These are phyloP conservation scores for Zaprionus inermis DNA, from an alignment of 1,140 invertebrate genomes.

Conservation along the genomic window DNA sequence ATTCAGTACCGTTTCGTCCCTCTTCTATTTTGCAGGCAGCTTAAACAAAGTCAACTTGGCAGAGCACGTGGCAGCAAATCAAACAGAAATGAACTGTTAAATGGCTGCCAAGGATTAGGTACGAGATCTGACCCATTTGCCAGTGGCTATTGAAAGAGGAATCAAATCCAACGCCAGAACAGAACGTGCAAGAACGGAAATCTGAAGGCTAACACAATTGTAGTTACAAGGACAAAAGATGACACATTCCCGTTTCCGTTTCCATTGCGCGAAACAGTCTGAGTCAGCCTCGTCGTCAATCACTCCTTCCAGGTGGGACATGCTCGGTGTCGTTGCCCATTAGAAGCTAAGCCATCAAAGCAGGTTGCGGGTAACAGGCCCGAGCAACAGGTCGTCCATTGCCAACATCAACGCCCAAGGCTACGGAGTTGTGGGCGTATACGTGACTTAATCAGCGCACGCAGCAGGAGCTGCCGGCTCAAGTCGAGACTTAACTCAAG, in stretches of 20 bases:
- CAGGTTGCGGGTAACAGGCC: conserved; percentile 11
- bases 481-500: conserved; percentile 18
- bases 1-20: conserved; percentile 7
- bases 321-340: conserved; percentile 41
- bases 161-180: conserved; percentile 21
- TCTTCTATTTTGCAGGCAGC: conserved; percentile 39
- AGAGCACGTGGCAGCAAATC: conserved; percentile 33
- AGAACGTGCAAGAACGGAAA: conserved; percentile 58
- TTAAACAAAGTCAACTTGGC: conserved; percentile 12
- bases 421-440: conserved; percentile 54
- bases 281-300: conserved; percentile 59
- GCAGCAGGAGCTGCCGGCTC: conserved; percentile 38
- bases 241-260: conserved; percentile 12
- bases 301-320: conserved; percentile 40
- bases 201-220: conserved; percentile 46
- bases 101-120: conserved; percentile 45
- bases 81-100: conserved; percentile 58
- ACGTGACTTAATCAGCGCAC: conserved; percentile 74
- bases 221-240: conserved; percentile 16
- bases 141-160: conserved; percentile 43
- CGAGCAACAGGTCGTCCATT: conserved; percentile 61
- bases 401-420: background rate
- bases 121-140: conserved; percentile 16
- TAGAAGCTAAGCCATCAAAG: conserved; percentile 36
- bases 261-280: conserved; percentile 12